Base-by-base conservation (phyloP, 2,888 invertebrate species). In the Netelia inedita region DNA sequence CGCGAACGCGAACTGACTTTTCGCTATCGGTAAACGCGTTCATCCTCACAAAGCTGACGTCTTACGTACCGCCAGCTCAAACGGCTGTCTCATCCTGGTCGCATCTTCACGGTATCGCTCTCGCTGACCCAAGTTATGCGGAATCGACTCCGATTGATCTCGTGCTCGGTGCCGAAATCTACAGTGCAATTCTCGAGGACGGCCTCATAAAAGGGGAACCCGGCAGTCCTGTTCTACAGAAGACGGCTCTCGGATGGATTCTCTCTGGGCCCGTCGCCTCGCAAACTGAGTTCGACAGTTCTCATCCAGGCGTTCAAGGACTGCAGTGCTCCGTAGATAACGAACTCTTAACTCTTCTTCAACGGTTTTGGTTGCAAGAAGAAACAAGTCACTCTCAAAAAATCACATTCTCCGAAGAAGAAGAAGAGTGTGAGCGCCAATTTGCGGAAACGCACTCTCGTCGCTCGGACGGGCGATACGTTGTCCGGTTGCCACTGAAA, bases 401-500 rank as follows among this genome's bases (percentile, higher is more conserved):
- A 8, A 16, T 19, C 43, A 46, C 61, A 10, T 50, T 80, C 21
- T 85, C 87, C 2, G 63, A 61, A 14, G 89, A 87, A 73, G 89
- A 91, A 69, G 61, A 76, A 41, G 71, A 81, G 61, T 89, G 87
- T 68, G 89, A 89, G 82, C 63, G 85, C 21, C 86, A 88, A 55
- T 90, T 91, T 79, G 87, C 23, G 82, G 87, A 75, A 59, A 69
- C 19, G 71, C 86, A 78, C 61, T 61, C 78, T 16, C 61, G 69
- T 23, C 28, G 50, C 9, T 5, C 57, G 16, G 61, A 69, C 19
- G 89, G 90, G 1, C 83, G 87, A 66, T 91, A 89, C 82, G 74
- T 85, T 2, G 89, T 90, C 14, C 85, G 79, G 41, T 69, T 89
- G 14, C 91, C 89, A 8, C 82, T 88, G 73, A 89, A 84, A 59